These are phyloP conservation scores for Labeo calbasu DNA, from an alignment of 2,797 vertebrate genomes.

Conservation along the genomic window DNA sequence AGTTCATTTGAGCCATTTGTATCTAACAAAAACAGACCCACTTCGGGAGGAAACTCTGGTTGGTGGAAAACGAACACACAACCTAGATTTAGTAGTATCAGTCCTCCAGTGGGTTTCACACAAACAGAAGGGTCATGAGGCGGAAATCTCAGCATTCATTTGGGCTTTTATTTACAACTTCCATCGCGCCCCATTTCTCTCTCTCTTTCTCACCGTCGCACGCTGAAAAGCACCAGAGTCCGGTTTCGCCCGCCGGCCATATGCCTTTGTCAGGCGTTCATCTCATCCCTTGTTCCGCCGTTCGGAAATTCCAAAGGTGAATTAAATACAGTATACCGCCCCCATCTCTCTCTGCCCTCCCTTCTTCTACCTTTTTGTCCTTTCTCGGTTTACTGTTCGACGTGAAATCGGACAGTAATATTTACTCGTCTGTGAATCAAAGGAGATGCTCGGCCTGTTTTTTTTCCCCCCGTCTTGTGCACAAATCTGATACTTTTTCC, in stretches of 20 bases:
- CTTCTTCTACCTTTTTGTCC: slow-evolving; percentile 20
- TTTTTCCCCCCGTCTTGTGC: slow-evolving; percentile 12
- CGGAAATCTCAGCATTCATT: slow-evolving; percentile 39
- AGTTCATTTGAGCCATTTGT: not conserved
- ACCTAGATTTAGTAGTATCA: slow-evolving; percentile 27
- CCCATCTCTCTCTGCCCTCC: slow-evolving; percentile 14
- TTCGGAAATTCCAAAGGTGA: slow-evolving; percentile 64
- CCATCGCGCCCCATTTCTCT: slow-evolving; percentile 47
- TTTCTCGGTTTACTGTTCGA: slow-evolving; percentile 62
- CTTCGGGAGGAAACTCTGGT: slow-evolving; percentile 27
- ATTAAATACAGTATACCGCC: slow-evolving; percentile 57
- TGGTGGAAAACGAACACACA: slow-evolving; percentile 20
- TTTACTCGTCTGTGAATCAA: slow-evolving; percentile 60
- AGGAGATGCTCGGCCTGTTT: slow-evolving; percentile 33
- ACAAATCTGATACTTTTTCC: slow-evolving; percentile 61
- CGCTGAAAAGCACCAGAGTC: slow-evolving; percentile 47
- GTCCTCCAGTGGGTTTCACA: slow-evolving; percentile 26
- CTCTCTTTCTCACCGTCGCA: slow-evolving; percentile 30
- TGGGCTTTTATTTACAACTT: slow-evolving; percentile 49
- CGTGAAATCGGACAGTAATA: slow-evolving; percentile 58
- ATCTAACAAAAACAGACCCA: not conserved
- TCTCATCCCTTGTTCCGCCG: slow-evolving; percentile 55
- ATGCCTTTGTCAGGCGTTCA: slow-evolving; percentile 56
- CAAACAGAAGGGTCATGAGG: slow-evolving; percentile 32
- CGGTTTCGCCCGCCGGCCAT: slow-evolving; percentile 58